A percentile compares a stretch with the other conserved stretches of the same genome.
phyloP scores from a whole-genome alignment of 2,113 vertebrate genomes.

The Lucifuga dentata region DNA sequence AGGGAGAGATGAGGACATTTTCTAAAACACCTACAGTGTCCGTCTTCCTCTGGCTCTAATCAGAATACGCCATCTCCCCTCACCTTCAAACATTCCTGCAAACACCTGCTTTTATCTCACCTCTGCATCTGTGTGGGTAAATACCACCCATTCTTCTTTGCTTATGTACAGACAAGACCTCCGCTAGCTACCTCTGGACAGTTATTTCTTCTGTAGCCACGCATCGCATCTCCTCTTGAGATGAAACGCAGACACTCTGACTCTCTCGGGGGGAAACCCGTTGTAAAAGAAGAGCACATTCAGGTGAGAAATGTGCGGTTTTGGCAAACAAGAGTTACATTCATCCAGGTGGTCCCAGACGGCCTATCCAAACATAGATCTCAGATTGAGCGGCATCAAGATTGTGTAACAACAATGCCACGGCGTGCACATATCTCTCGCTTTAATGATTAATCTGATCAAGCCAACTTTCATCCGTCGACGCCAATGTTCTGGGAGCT shows the following conservation, averaged over 20 bases:
- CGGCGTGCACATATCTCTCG: conserved; percentile 57
- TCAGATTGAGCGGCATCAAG: conserved; percentile 63
- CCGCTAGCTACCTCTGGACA: conserved; percentile 60
- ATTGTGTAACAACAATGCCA: conserved; percentile 71
- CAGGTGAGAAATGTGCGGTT: conserved; percentile 78
- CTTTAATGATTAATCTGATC: conserved; percentile 86
- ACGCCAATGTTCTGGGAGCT: conserved; percentile 60
- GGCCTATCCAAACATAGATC: conserved; percentile 75
- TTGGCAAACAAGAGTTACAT: conserved; percentile 74
- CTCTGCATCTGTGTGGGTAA: conserved; percentile 74
- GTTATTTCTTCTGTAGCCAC: conserved; percentile 71
- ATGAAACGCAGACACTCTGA: conserved; percentile 72
- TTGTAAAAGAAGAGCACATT: conserved; percentile 63
- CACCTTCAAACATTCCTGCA: conserved; percentile 78
- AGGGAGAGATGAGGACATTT: conserved; percentile 58
- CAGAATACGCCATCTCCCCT: conserved; percentile 74
- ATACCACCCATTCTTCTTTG: conserved; percentile 77
- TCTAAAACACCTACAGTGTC: conserved; percentile 69
- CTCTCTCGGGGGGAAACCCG: conserved; percentile 62
- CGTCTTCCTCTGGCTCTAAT: conserved; percentile 61
- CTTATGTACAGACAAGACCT: conserved; percentile 69
- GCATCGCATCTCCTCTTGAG: conserved; percentile 68
- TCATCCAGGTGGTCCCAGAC: conserved; percentile 83
- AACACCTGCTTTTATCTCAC: conserved; percentile 83
- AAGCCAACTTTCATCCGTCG: conserved; percentile 78